A percentile compares a stretch with the other conserved stretches of the same genome.
Evolutionary conservation across 2,797 vertebrate species (phyloP).

Genomic region (Garrulus glandarius): DNA sequence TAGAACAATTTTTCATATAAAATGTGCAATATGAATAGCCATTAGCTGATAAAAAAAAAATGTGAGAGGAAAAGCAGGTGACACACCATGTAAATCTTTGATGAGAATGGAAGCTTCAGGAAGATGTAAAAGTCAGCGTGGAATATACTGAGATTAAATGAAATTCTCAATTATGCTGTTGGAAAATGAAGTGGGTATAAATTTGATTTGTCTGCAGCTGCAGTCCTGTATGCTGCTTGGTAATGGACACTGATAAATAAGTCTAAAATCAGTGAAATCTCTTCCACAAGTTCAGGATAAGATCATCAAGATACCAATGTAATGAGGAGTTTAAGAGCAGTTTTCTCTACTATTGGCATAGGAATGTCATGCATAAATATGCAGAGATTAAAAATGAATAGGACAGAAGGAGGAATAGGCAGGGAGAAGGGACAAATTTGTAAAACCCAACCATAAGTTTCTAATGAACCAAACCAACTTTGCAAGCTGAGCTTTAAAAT

Average conservation of each 20-base stretch:
- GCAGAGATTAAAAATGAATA: neutral
- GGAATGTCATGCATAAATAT: neutral
- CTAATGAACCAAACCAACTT: conserved; percentile 16
- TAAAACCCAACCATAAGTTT: neutral
- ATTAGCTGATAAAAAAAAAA: neutral
- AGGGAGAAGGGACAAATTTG: neutral
- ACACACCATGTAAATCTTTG: neutral
- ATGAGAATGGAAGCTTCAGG: neutral
- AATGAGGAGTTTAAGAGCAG: neutral
- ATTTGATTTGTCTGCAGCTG: neutral
- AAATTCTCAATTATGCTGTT: neutral
- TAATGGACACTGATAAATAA: neutral
- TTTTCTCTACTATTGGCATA: neutral
- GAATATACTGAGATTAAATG: neutral
- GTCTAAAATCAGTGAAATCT: neutral
- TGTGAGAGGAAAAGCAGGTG: neutral
- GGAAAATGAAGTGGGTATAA: conserved; percentile 18
- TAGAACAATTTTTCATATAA: neutral
- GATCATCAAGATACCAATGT: neutral
- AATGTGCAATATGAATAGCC: neutral
- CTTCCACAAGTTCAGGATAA: neutral
- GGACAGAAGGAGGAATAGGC: neutral
- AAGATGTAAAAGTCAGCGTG: neutral
- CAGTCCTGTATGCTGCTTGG: neutral
- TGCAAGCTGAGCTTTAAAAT: neutral